Conservation (phyloP, 2,113 vertebrate species). For the Egretta garzetta region DNA sequence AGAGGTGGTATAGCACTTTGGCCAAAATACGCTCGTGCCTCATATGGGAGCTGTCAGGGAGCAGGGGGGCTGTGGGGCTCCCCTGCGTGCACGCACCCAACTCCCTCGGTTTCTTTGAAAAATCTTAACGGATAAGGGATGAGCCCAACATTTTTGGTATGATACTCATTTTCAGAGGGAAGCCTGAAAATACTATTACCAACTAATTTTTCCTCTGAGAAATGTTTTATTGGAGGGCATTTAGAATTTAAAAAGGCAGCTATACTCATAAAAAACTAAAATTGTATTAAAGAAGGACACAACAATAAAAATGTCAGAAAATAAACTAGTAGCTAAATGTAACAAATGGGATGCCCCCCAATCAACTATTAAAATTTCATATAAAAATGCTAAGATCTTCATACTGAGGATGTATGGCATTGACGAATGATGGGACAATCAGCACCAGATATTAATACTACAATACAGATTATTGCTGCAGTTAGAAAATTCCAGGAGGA, state of each 20-base stretch:
- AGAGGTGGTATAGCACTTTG: neutral
- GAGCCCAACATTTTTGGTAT: neutral
- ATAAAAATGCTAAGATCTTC: neutral
- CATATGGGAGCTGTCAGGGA: neutral
- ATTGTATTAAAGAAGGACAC: neutral
- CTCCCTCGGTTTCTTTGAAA: neutral
- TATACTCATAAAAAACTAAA: neutral
- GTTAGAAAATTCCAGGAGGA: neutral
- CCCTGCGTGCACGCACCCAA: neutral
- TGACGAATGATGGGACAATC: neutral
- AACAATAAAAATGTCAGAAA: neutral
- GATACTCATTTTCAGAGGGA: neutral
- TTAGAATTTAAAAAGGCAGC: neutral
- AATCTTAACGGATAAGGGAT: neutral
- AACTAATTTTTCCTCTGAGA: neutral
- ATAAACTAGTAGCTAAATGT: neutral
- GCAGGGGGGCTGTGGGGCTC: too few relatives aligned
- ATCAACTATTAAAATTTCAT: neutral
- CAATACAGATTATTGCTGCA: neutral
- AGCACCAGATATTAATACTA: neutral
- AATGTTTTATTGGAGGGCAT: neutral
- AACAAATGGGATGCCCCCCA: neutral
- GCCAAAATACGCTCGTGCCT: neutral
- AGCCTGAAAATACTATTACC: neutral
- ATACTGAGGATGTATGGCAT: neutral